phyloP scores from a whole-genome alignment of 2,888 invertebrate species.

The Trichopria drosophilae region DNA sequence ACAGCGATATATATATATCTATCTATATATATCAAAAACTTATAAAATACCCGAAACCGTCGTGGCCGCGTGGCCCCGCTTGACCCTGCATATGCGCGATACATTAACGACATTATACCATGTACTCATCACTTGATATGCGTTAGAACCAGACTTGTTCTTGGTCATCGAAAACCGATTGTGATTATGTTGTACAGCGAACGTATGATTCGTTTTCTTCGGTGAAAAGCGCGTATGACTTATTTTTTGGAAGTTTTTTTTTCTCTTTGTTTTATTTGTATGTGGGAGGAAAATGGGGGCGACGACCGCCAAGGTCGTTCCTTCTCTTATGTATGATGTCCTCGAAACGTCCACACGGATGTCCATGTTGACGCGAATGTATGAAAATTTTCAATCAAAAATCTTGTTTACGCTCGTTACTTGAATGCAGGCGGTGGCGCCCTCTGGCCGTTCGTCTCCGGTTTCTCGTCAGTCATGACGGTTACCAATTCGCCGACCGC shows the following conservation, averaged over 20 bases:
- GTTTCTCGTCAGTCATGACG: conserved; percentile 79
- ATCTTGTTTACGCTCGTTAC: conserved; percentile 42
- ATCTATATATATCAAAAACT: too few species aligned
- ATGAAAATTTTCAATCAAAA: too few species aligned
- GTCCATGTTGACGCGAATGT: too few species aligned
- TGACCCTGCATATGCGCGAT: conserved; percentile 39
- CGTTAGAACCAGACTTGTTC: conserved; percentile 56
- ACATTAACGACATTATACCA: conserved; percentile 36
- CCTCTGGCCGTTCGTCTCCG: conserved; percentile 50
- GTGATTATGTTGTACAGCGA: too few species aligned
- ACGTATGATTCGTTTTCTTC: too few species aligned
- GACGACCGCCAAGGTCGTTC: too few species aligned
- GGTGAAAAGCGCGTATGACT: conserved; percentile 30
- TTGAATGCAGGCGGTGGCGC: conserved; percentile 54
- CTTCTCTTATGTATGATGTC: too few species aligned
- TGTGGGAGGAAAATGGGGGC: too few species aligned
- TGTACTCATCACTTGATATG: conserved; percentile 54
- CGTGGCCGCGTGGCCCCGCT: too few species aligned
- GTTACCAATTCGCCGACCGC: conserved; percentile 88
- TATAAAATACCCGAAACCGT: conserved; percentile 57
- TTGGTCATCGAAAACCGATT: conserved; percentile 52
- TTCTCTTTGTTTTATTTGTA: conserved; percentile 9
- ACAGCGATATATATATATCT: conserved; percentile 53
- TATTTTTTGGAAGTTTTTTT: conserved; percentile 4
- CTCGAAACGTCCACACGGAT: too few species aligned